phyloP scores from a whole-genome alignment of 2,888 invertebrate genomes.

The Patella caerulea region DNA sequence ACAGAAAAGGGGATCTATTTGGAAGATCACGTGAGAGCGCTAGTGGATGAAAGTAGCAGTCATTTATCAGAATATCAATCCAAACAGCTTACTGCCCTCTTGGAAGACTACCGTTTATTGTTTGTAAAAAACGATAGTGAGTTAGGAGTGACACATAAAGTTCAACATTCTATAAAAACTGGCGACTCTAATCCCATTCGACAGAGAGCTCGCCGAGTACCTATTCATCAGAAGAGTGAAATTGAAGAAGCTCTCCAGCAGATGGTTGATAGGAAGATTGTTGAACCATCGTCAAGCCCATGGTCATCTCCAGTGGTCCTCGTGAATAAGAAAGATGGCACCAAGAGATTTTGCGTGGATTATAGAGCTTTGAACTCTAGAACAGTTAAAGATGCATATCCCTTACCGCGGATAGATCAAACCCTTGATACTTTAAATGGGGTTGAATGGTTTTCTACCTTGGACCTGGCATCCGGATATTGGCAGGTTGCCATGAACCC shows the following conservation, averaged over 20 bases:
- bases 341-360: slow-evolving; percentile 25
- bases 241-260: slow-evolving; percentile 20
- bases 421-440: not conserved
- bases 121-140: slow-evolving; percentile 23
- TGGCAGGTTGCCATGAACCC: not conserved
- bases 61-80: slow-evolving; percentile 12
- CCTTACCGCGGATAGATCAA: not conserved
- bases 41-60: slow-evolving; percentile 11
- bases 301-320: slow-evolving; percentile 30
- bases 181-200: slow-evolving; percentile 21
- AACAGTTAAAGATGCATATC: slow-evolving; percentile 2
- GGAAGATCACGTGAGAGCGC: no score
- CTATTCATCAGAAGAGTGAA: slow-evolving; percentile 19
- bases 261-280: slow-evolving; percentile 23
- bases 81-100: slow-evolving; percentile 7
- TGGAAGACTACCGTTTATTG: slow-evolving; percentile 16
- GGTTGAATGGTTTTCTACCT: not conserved
- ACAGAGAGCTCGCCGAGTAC: slow-evolving; percentile 23
- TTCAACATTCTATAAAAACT: slow-evolving; percentile 23
- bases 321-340: slow-evolving; percentile 24
- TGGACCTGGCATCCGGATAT: not conserved
- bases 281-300: slow-evolving; percentile 24
- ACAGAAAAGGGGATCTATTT: no score
- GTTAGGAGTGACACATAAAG: slow-evolving; percentile 17
- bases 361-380: slow-evolving; percentile 17